phyloP scores from a whole-genome alignment of 1,140 invertebrate genomes.

The Teleopsis dalmanni region DNA sequence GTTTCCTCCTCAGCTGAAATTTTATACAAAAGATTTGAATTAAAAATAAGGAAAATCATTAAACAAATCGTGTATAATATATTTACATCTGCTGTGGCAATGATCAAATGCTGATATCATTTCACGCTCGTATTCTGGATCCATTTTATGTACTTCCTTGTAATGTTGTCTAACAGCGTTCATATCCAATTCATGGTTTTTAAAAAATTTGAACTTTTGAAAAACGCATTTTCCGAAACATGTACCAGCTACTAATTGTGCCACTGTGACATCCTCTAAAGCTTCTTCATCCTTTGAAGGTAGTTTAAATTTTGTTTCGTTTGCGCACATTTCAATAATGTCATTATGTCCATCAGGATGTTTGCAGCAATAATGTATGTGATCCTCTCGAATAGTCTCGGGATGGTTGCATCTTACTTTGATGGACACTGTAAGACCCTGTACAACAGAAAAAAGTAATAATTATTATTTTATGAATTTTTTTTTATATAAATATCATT shows the following conservation, averaged over 20 bases:
- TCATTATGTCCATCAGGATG: conserved; percentile 33
- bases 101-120: conserved; percentile 33
- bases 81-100: conserved; percentile 27
- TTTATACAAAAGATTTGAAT: background rate
- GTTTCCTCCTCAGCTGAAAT: conserved; percentile 19
- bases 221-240: conserved; percentile 32
- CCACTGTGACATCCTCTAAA: conserved; percentile 25
- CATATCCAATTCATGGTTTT: conserved; percentile 22
- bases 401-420: conserved; percentile 26
- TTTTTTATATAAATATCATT: too few relatives aligned
- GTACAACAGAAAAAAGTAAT: too few relatives aligned
- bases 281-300: conserved; percentile 20
- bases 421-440: too few relatives aligned
- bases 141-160: conserved; percentile 7
- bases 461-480: too few relatives aligned
- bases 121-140: conserved; percentile 29
- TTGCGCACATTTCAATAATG: conserved; percentile 24
- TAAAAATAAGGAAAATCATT: background rate
- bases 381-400: conserved; percentile 22
- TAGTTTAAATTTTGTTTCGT: conserved; percentile 20
- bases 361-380: conserved; percentile 32
- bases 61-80: too few relatives aligned
- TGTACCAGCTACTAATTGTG: conserved; percentile 20
- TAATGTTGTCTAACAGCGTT: conserved; percentile 17
- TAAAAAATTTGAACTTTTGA: conserved; percentile 20